A percentile compares a stretch with the other conserved stretches of the same genome.
These are phyloP conservation scores for Selenia dentaria DNA, from an alignment of 2,888 invertebrate genomes.

Conservation along the genomic window DNA sequence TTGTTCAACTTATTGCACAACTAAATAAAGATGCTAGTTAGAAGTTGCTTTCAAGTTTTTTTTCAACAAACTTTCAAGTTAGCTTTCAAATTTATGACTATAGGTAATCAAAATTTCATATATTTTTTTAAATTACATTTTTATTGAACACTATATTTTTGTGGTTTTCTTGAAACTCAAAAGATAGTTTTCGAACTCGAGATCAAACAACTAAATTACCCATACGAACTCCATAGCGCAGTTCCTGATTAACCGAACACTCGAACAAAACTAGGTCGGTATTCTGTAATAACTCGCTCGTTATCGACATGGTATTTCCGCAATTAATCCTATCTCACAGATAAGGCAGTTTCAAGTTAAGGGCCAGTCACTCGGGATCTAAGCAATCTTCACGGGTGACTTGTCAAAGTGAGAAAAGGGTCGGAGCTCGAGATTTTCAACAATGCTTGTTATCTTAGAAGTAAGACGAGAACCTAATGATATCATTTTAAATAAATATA, in stretches of 20 bases:
- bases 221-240: conserved; percentile 3
- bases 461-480: conserved; percentile 79
- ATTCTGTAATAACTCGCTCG: conserved; percentile 62
- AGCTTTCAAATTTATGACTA: too few species aligned
- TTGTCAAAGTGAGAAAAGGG: conserved; percentile 83
- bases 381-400: conserved; percentile 84
- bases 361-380: conserved; percentile 79
- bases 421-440: conserved; percentile 81
- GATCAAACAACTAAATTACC: not conserved
- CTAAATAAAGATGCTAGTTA: too few species aligned
- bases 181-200: too few species aligned
- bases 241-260: conserved; percentile 36
- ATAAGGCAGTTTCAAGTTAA: conserved; percentile 81
- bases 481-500: conserved; percentile 77
- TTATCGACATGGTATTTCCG: conserved; percentile 78
- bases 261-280: conserved; percentile 58
- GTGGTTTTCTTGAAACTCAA: too few species aligned
- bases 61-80: too few species aligned
- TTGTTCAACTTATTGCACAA: too few species aligned
- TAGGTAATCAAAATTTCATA: too few species aligned
- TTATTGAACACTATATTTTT: too few species aligned
- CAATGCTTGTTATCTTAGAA: conserved; percentile 84
- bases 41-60: too few species aligned
- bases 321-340: conserved; percentile 80
- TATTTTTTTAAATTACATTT: too few species aligned